These are phyloP conservation scores for Platypus cylindrus DNA, from an alignment of 2,888 invertebrate species.

Conservation along the genomic window DNA sequence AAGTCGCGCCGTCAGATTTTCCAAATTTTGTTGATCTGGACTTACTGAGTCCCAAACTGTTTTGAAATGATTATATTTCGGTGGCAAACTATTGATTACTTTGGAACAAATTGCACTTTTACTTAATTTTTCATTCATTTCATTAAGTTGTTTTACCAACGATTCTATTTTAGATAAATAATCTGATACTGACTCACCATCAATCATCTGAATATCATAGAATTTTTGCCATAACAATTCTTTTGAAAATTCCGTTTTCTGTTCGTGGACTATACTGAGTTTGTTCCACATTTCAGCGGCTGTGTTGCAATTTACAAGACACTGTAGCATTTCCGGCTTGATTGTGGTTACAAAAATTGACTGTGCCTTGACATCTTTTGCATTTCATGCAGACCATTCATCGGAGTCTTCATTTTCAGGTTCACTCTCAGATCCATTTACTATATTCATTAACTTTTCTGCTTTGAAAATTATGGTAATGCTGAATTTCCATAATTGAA, in stretches of 20 bases:
- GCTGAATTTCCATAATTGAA: slow-evolving; percentile 5
- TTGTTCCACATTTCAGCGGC: slow-evolving; percentile 22
- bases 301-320: slow-evolving; percentile 12
- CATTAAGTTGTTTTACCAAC: slow-evolving; percentile 6
- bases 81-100: slow-evolving; percentile 9
- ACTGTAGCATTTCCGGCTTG: no score
- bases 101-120: slow-evolving; percentile 11
- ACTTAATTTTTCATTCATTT: slow-evolving; percentile 8
- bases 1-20: slow-evolving; percentile 12
- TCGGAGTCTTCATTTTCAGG: background rate
- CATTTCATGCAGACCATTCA: background rate
- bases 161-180: slow-evolving; percentile 7
- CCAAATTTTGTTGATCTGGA: slow-evolving; percentile 7
- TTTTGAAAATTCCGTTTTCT: slow-evolving; percentile 18
- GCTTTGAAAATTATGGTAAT: slow-evolving; percentile 4
- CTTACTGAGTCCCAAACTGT: slow-evolving; percentile 12
- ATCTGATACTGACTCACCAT: slow-evolving; percentile 11
- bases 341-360: background rate
- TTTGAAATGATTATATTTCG: slow-evolving; percentile 6
- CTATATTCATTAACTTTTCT: slow-evolving; percentile 1
- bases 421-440: slow-evolving; percentile 1
- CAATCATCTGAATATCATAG: slow-evolving; percentile 5
- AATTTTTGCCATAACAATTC: slow-evolving; percentile 17
- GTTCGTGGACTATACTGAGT: slow-evolving; percentile 19
- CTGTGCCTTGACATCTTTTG: background rate